Base-by-base conservation (phyloP, 2,797 vertebrate species). In the Lithobates sylvaticus region DNA sequence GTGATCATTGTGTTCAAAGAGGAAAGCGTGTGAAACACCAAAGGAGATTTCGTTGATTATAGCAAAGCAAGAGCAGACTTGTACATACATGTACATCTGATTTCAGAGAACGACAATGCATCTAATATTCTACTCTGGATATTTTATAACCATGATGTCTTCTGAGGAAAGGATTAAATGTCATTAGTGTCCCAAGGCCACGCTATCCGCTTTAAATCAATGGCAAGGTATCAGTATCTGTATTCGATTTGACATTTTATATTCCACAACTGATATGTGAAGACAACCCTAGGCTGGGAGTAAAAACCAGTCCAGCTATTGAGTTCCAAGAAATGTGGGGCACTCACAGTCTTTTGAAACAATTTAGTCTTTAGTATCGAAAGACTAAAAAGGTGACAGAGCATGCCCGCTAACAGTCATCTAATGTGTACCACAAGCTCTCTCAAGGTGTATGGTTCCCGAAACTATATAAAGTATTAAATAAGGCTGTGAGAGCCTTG, bases 1-100 rank as follows among this genome's bases (percentile, higher is more conserved):
- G 68, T 69, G 5, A 69, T 44, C 68, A 9, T 39, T 10, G 39
- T 58, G 76, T 67, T 85, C 77, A 85, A 86, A 86, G 71, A 42
- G 36, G 29, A 50, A 69, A 64, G 54, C n/a, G 65, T 61, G 27
- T 75, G 36, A 81, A 68, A 42, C 42, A 18, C 0, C 15, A 29
- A 21, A 79, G 58, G 29, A 36, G 16, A 65, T 44, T 81, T 81
- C n/a, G 10, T 76, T 34, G 27, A 67, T 76, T 47, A 78, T 16
- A 39, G 47, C 47, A 34, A 3, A 16, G 21, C 64, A 65, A 16
- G 39, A 42, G 32, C 26, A 47, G 68, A 73, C 83, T 32, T 69
- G 69, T 78, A 61, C 44, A 64, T 72, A 34, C 65, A 47, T 61
- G 27, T 15, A 71, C 23, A 36, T 21, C 47, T 29, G 36, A 16